Conservation (phyloP, 1,140 invertebrate genomes). For the Cherax destructor region DNA sequence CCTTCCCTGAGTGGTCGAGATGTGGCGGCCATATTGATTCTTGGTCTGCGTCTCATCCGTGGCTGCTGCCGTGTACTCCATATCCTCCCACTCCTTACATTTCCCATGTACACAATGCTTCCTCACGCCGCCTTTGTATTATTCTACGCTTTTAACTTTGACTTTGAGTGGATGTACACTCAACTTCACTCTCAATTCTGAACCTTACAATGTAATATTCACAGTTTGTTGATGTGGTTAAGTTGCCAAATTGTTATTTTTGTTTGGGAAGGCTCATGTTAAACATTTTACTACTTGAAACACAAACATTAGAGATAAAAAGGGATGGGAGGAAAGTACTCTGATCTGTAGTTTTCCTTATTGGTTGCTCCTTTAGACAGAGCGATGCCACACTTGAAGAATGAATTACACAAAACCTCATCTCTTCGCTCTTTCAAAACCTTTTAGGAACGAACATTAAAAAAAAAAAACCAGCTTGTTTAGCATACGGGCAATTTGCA, state of each 20-base stretch:
- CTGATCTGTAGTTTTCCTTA: no score
- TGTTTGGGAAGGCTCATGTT: background rate
- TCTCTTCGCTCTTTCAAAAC: no score
- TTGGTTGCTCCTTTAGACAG: no score
- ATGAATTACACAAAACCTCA: no score
- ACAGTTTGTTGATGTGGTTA: background rate
- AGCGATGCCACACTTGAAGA: no score
- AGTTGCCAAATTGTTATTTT: background rate
- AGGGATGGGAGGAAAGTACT: background rate
- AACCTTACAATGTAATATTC: background rate
- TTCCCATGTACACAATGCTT: constrained; percentile 13
- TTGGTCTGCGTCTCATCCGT: constrained; percentile 40
- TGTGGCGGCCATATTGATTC: constrained; percentile 65
- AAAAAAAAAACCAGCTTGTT: no score
- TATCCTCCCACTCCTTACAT: background rate
- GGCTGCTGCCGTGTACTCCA: background rate
- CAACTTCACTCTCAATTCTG: background rate
- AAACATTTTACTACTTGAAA: background rate
- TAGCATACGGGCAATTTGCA: background rate
- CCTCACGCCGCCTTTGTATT: background rate
- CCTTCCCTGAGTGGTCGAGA: constrained; percentile 35
- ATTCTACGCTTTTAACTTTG: constrained; percentile 12
- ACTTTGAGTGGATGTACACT: background rate
- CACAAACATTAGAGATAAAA: background rate
- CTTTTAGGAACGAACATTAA: no score